Percentiles rank a stretch among this genome's conserved stretches.
Conservation (phyloP, 1,140 invertebrate species). For the Pogonomyrmex californicus region DNA sequence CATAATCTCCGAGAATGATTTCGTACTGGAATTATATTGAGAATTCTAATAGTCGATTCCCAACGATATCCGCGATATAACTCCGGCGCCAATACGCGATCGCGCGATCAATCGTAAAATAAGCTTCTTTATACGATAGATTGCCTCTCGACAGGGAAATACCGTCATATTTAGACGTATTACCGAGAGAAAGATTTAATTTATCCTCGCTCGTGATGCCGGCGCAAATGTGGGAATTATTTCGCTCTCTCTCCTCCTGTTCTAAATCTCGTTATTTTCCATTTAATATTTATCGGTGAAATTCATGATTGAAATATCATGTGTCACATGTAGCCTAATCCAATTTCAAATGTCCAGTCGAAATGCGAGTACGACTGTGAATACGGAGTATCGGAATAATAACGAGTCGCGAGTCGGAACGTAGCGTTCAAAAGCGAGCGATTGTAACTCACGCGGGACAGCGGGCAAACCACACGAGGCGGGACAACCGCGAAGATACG, state of each 20-base stretch:
- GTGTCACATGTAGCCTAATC: neutral
- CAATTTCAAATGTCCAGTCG: neutral
- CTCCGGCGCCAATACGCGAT: conserved; percentile 36
- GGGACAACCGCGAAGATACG: neutral
- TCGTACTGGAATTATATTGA: conserved; percentile 57
- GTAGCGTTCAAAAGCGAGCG: neutral
- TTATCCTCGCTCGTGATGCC: neutral
- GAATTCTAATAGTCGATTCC: conserved; percentile 62
- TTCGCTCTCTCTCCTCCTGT: neutral
- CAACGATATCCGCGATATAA: conserved; percentile 44
- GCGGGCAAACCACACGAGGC: conserved; percentile 13
- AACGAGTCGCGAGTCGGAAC: neutral
- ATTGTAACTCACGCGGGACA: conserved; percentile 28
- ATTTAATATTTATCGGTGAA: neutral
- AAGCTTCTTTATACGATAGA: conserved; percentile 63
- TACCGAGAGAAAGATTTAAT: conserved; percentile 36
- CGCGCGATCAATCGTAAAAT: conserved; percentile 57
- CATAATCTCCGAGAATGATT: conserved; percentile 61
- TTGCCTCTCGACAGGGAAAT: conserved; percentile 37
- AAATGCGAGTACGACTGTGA: neutral
- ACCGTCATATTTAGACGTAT: conserved; percentile 40
- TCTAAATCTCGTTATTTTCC: conserved; percentile 17
- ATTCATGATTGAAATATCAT: neutral
- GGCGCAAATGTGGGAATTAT: conserved; percentile 15
- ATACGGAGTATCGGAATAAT: neutral